Evolutionary conservation across 2,888 invertebrate species (phyloP), one percentile per base, ranked within the genome.

Genomic region (Chrysodeixis includens): DNA sequence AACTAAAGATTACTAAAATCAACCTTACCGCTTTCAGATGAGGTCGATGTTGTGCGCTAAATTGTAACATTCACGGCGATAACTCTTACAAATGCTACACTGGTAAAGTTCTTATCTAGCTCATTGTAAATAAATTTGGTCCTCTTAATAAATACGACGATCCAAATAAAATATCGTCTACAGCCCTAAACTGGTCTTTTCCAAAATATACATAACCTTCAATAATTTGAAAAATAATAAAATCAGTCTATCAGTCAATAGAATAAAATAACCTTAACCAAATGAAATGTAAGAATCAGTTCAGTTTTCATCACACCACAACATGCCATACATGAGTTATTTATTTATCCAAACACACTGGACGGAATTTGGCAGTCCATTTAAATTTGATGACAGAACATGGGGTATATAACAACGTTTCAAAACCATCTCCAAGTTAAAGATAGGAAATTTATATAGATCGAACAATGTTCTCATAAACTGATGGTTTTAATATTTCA

Each of bases 351-450:
- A 49, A 65, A 66, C 63, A 52, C 40, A 52, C 58, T 68, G 79
- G 79, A 79, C 79, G 79, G 82, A 79, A 66, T 67, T 58, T 57
- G 35, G 64, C 59, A 65, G 62, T 71, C 61, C 6, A 53, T 32
- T 59, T 51, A 61, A 18, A 30, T 58, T 20, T 12, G 35, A 20
- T 30, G 20, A 20, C n/a, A 40, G n/a, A 14, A 6, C 14, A 12
- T 40, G 5, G 14, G 40, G 40, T 14, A 1, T 14, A 14, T n/a
- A 1, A 14, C 6, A 5, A 14, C 14, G n/a, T 40, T 40, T 40
- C 6, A 40, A 40, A 40, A n/a, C 40, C n/a, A 40, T n/a, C 1
- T 14, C 7, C 40, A 1, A n/a, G 40, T n/a, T 5, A 4, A 14
- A 40, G n/a, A 35, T 12, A 12, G 14, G 14, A 5, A 4, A 12